Evolutionary conservation across 2,797 vertebrate species (phyloP).

Genomic region (Gallinago stenura): DNA sequence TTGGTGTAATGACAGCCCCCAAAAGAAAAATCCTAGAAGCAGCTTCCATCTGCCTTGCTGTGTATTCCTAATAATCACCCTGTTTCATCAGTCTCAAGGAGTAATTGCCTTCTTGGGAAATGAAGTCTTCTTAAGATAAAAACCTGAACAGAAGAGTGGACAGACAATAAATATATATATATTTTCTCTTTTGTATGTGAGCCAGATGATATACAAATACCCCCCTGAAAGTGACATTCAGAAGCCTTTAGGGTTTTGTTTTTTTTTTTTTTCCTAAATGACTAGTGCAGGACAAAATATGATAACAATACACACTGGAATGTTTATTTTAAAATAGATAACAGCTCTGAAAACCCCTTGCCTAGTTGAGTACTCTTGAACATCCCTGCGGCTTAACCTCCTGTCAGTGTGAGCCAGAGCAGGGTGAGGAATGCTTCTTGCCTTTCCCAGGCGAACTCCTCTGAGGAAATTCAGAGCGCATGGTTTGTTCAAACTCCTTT

Average conservation of each 20-base stretch:
- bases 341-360: constrained; percentile 45
- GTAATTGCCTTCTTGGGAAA: background rate
- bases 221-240: background rate
- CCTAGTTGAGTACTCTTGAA: constrained; percentile 22
- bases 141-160: background rate
- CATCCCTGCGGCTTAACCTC: constrained; percentile 47
- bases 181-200: background rate
- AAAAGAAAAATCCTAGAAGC: background rate
- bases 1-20: background rate
- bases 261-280: background rate
- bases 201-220: background rate
- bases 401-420: constrained; percentile 52
- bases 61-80: background rate
- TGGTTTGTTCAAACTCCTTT: constrained; percentile 30
- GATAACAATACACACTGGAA: constrained; percentile 41
- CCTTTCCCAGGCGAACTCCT: constrained; percentile 29
- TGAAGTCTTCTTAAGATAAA: constrained; percentile 19
- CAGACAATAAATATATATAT: background rate
- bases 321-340: constrained; percentile 66
- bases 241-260: background rate
- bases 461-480: constrained; percentile 48
- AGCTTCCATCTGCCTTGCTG: background rate
- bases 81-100: background rate
- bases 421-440: constrained; percentile 54
- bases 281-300: background rate